Conservation (phyloP, 2,113 vertebrate species). For the Chaenogobius annularis region DNA sequence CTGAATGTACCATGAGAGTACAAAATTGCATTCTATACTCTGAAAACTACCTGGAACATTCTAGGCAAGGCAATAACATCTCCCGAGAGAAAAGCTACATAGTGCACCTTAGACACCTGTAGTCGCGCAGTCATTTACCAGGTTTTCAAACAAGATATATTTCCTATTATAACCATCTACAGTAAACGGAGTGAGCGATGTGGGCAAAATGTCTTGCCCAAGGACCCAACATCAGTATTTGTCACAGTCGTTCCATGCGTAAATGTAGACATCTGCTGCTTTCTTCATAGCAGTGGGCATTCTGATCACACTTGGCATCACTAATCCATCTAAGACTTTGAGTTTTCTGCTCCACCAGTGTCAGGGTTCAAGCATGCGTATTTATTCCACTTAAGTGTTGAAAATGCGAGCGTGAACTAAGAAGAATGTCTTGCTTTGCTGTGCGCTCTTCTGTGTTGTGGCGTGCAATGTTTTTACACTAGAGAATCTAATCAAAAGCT, state of each 20-base stretch:
- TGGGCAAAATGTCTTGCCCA: not conserved
- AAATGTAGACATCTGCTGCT: not conserved
- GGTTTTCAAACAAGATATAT: too few species aligned
- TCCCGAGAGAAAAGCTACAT: too few species aligned
- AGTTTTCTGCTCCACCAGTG: slow-evolving; percentile 25
- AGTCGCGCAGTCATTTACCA: too few species aligned
- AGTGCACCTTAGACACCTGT: too few species aligned
- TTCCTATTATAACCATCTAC: too few species aligned
- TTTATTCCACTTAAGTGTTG: slow-evolving; percentile 23
- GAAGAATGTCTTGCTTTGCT: slow-evolving; percentile 25
- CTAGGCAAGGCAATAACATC: too few species aligned
- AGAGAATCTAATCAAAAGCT: not conserved
- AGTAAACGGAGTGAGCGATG: too few species aligned
- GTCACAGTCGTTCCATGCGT: not conserved
- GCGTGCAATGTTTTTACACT: slow-evolving; percentile 22
- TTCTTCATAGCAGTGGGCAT: not conserved
- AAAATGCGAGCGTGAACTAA: slow-evolving; percentile 38
- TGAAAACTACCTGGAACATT: too few species aligned
- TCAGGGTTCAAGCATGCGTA: slow-evolving; percentile 26
- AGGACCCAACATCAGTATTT: not conserved
- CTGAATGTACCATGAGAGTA: too few species aligned
- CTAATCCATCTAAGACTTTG: not conserved
- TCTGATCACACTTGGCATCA: slow-evolving; percentile 1
- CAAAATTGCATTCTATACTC: too few species aligned
- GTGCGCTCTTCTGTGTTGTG: not conserved